Conservation (phyloP, 2,888 invertebrate species). For the Amiota communis region DNA sequence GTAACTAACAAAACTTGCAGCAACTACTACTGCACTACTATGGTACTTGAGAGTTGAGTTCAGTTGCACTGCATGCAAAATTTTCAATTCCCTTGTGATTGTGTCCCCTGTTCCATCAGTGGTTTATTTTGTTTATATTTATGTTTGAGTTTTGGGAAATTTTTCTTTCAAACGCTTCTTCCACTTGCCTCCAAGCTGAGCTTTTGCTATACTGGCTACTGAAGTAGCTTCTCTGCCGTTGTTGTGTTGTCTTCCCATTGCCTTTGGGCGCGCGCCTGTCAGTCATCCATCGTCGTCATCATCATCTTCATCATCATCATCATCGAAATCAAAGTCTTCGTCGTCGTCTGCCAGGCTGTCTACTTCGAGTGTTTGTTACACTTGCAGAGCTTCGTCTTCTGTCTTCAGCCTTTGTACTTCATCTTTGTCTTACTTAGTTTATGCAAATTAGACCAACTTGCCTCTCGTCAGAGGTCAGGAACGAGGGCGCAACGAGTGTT, state of each 20-base stretch:
- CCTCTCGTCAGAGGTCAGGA: constrained; percentile 39
- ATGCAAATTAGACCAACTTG: constrained; percentile 21
- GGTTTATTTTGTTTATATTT: too few relatives aligned
- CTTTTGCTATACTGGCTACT: constrained; percentile 56
- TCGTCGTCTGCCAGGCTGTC: constrained; percentile 22
- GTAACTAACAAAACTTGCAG: constrained; percentile 38
- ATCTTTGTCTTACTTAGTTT: constrained; percentile 1
- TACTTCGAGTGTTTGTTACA: constrained; percentile 9
- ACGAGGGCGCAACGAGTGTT: constrained; percentile 21
- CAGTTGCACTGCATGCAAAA: too few relatives aligned
- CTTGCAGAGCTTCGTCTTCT: neutral
- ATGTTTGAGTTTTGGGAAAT: too few relatives aligned
- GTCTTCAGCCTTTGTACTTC: neutral
- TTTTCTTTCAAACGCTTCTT: too few relatives aligned
- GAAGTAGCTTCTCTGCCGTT: constrained; percentile 65
- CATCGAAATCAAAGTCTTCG: neutral
- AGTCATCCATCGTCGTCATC: constrained; percentile 54
- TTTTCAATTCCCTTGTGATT: too few relatives aligned
- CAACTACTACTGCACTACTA: constrained; percentile 31
- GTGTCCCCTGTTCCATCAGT: too few relatives aligned
- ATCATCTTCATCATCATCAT: constrained; percentile 2
- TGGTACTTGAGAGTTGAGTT: neutral
- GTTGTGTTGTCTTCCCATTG: constrained; percentile 40
- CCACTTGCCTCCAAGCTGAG: neutral
- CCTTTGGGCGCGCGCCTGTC: constrained; percentile 43